Evolutionary conservation across 2,797 vertebrate genomes (phyloP), one percentile per base, ranked within the genome.

Genomic region (Erpetoichthys calabaricus): DNA sequence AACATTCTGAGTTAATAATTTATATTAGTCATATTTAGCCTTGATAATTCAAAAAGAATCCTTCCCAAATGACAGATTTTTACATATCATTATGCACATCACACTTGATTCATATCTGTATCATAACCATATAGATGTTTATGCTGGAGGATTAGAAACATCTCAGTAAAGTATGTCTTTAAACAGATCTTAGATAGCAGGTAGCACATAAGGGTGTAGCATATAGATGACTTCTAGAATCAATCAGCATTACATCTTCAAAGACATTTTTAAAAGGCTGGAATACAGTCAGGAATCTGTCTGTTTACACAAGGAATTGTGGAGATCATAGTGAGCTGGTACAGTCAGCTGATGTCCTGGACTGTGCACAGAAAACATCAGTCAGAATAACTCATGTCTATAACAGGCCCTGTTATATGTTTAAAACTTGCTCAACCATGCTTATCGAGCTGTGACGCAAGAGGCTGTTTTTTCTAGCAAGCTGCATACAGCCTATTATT

Each of bases 201-300:
- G 25, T 25, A 25, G 25, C 25, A 25, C 25, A 25, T 25, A 25
- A 25, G 25, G 25, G 25, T 25, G 25, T 25, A 25, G 25, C 25
- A 25, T 25, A 25, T 25, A 25, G 25, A 54, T 42, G 42, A 9
- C 5, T 42, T 41, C 6, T 45, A 67, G 58, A 57, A 59, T 68
- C 71, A 76, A 62, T 60, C 57, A 57, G 61, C 70, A 66, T 67
- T 64, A 68, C 58, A 61, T 59, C 68, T 75, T 73, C 73, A 74
- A 67, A 77, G 71, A 70, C 72, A 70, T 73, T 73, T 71, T 62
- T 75, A 59, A 45, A 53, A 55, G 65, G 57, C 63, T 77, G 76
- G 76, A 75, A 70, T 65, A 0, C 57, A 64, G 68, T 73, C 77
- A 80, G 75, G 76, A 80, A 77, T 80, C 70, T 75, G 69, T 69